Evolutionary conservation across 1,140 invertebrate species (phyloP), one percentile per base, ranked within the genome.

Genomic region (Probaryconus sp.): DNA sequence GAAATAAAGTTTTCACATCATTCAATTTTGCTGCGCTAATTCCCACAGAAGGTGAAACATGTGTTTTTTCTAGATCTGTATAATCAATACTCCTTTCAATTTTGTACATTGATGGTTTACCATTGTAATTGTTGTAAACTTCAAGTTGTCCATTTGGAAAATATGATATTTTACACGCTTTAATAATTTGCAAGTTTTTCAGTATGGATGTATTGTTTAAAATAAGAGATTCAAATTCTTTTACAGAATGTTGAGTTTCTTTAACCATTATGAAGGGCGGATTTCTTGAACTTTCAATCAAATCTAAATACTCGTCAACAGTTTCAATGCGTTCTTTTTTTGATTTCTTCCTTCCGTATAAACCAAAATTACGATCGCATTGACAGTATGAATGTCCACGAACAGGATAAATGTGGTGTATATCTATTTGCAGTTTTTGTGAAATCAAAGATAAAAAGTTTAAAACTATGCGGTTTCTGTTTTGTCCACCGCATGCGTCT

Each of bases 271-370:
- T 38, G 11, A 63, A 63, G n/a, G 63, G 63, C 17, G 40, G 40
- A 43, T 26, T 40, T 38, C 33, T 56, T 30, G 42, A 5, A 14
- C 37, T 35, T 37, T 16, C 13, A 17, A 65, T 38, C n/a, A 71
- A 20, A 37, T 71, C 16, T 4, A 37, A n/a, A 33, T 71, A 76
- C 7, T 53, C 53, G 7, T 65, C 51, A 10, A 10, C 14, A 11
- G 56, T 64, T 63, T 75, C 51, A 10, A 70, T 69, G 1, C 20
- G 38, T 55, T 70, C 47, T 9, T 35, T 18, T 42, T 60, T 64
- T 30, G 71, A 67, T 24, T 51, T 55, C 17, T 56, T 64, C 17
- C 17, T 6, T 10, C 43, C 47, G 16, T 75, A 76, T 9, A n/a
- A n/a, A n/a, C n/a, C n/a, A n/a, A n/a, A n/a, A n/a, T n/a, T n/a